phyloP scores from a whole-genome alignment of 1,140 invertebrate genomes.

The Calycopis cecrops region DNA sequence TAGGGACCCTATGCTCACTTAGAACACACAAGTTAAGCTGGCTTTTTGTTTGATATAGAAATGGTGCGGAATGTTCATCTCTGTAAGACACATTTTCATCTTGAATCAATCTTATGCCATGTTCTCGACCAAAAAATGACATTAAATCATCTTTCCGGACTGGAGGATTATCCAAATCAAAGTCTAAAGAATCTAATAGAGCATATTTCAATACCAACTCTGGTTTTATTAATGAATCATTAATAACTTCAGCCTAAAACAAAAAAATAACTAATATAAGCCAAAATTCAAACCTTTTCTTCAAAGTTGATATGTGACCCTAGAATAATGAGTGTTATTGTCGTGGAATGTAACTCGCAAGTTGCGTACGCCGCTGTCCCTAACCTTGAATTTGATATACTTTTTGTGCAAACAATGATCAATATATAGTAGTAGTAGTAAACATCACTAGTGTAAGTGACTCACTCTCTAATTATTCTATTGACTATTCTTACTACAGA shows the following conservation, averaged over 20 bases:
- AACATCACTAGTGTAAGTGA: too few species aligned
- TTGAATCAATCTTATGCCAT: constrained; percentile 67
- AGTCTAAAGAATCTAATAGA: constrained; percentile 62
- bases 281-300: too few species aligned
- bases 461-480: too few species aligned
- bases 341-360: too few species aligned
- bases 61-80: constrained; percentile 87
- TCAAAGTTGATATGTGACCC: too few species aligned
- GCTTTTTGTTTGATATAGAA: constrained; percentile 86
- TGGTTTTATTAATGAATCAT: constrained; percentile 85
- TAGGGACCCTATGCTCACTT: constrained; percentile 42
- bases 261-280: constrained; percentile 11
- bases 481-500: too few species aligned
- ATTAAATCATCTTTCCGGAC: constrained; percentile 61
- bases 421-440: too few species aligned
- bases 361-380: too few species aligned
- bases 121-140: constrained; percentile 70
- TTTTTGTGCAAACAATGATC: too few species aligned
- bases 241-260: constrained; percentile 77
- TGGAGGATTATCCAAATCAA: constrained; percentile 60
- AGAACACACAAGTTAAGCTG: constrained; percentile 82
- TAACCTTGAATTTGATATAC: too few species aligned
- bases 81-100: constrained; percentile 77
- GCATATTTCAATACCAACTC: constrained; percentile 82
- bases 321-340: too few species aligned